phyloP scores from a whole-genome alignment of 2,797 vertebrate genomes.

The Harpagifer antarcticus region DNA sequence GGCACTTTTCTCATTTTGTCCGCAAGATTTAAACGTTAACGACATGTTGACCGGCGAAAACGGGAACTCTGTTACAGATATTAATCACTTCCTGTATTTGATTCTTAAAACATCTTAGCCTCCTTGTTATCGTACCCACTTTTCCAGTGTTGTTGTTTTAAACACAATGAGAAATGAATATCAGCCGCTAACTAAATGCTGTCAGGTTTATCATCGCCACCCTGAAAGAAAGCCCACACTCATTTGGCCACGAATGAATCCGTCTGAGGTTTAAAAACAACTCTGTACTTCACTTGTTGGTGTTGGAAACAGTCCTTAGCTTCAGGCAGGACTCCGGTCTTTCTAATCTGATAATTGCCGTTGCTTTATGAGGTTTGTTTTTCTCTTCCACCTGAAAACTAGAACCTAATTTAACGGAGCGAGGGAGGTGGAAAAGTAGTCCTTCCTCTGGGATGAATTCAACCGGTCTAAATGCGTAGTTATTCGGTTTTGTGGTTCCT shows the following conservation, averaged over 20 bases:
- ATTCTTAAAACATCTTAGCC: conserved; percentile 5
- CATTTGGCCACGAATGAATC: conserved; percentile 27
- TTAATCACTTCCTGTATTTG: conserved; percentile 28
- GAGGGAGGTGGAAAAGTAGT: neutral
- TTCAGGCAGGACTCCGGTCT: conserved; percentile 14
- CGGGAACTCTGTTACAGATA: too few relatives aligned
- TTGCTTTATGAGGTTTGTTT: neutral
- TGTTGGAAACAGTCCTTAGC: conserved; percentile 20
- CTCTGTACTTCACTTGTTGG: conserved; percentile 14
- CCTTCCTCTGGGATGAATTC: too few relatives aligned
- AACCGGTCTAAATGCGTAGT: conserved; percentile 4
- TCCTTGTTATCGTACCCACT: neutral
- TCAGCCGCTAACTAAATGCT: conserved; percentile 5
- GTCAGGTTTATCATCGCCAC: conserved; percentile 37
- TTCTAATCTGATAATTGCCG: conserved; percentile 4
- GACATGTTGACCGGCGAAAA: too few relatives aligned
- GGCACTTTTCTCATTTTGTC: too few relatives aligned
- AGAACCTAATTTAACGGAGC: neutral
- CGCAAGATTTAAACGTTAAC: too few relatives aligned
- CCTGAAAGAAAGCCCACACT: conserved; percentile 15
- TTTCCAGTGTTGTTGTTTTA: conserved; percentile 15
- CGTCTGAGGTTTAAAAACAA: neutral
- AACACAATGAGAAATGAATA: conserved; percentile 42
- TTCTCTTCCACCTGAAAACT: neutral
- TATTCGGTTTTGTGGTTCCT: conserved; percentile 13